Evolutionary conservation across 2,113 vertebrate species (phyloP).

Genomic region (Sphaerodactylus townsendi): DNA sequence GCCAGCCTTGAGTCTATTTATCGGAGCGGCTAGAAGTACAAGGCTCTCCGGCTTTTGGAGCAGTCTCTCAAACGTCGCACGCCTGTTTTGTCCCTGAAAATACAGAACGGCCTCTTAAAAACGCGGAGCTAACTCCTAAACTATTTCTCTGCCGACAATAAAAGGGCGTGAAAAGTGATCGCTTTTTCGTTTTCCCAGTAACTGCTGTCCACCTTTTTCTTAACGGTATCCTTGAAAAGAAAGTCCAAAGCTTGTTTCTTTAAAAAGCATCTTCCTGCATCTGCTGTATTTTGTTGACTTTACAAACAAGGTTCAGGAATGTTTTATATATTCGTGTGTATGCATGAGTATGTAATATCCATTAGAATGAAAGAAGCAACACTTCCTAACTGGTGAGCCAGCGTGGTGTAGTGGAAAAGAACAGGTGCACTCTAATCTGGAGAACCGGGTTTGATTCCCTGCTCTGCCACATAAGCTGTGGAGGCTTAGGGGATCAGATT

Average conservation of each 20-base stretch:
- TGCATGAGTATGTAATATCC: no score
- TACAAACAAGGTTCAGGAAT: neutral
- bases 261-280: neutral
- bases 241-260: neutral
- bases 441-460: no score
- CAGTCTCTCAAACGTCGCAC: neutral
- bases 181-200: neutral
- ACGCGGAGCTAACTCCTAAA: accelerated
- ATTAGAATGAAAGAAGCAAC: no score
- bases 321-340: no score
- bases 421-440: no score
- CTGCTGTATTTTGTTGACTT: neutral
- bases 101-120: neutral
- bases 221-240: neutral
- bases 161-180: neutral
- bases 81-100: conserved; percentile 1
- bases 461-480: no score
- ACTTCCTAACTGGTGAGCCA: no score
- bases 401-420: no score
- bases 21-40: neutral
- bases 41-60: conserved; percentile 3
- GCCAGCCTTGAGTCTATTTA: conserved; percentile 20
- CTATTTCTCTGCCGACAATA: neutral
- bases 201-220: neutral
- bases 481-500: no score